These are phyloP conservation scores for Mus spretus DNA, from an alignment of 2,797 vertebrate genomes.

Conservation along the genomic window DNA sequence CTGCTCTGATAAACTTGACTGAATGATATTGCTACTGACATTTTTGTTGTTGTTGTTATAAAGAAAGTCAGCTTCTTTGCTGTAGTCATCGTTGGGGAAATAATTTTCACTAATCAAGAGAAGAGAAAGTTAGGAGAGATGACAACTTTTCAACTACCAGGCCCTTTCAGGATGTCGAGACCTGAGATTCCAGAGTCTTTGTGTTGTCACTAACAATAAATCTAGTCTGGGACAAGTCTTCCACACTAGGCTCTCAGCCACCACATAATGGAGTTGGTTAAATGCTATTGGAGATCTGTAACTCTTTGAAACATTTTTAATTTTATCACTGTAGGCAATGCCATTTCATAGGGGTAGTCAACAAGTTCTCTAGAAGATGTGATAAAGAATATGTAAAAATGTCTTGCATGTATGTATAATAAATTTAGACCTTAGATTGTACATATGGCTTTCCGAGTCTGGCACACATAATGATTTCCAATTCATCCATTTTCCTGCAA, in stretches of 20 bases:
- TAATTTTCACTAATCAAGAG: constrained; percentile 61
- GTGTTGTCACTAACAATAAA: constrained; percentile 33
- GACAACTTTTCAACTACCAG: constrained; percentile 37
- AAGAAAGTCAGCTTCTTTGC: constrained; percentile 34
- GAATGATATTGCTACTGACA: neutral
- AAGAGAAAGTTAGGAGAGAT: constrained; percentile 58
- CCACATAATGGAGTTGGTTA: constrained; percentile 5
- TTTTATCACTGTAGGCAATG: neutral
- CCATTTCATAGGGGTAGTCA: neutral
- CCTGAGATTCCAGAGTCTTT: constrained; percentile 50
- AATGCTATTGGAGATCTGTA: neutral
- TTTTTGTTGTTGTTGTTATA: neutral
- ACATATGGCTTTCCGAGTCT: neutral
- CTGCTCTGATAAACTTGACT: constrained; percentile 21
- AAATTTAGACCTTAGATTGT: neutral
- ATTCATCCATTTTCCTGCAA: neutral
- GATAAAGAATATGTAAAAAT: neutral
- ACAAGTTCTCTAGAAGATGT: neutral
- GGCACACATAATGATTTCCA: neutral
- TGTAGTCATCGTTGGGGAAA: constrained; percentile 44
- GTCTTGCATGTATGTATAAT: neutral
- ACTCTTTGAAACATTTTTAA: neutral
- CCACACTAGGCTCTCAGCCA: neutral
- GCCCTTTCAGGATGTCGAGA: constrained; percentile 45
- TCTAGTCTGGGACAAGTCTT: neutral